Conservation (phyloP, 2,888 invertebrate species). For the Drosophila picticornis region DNA sequence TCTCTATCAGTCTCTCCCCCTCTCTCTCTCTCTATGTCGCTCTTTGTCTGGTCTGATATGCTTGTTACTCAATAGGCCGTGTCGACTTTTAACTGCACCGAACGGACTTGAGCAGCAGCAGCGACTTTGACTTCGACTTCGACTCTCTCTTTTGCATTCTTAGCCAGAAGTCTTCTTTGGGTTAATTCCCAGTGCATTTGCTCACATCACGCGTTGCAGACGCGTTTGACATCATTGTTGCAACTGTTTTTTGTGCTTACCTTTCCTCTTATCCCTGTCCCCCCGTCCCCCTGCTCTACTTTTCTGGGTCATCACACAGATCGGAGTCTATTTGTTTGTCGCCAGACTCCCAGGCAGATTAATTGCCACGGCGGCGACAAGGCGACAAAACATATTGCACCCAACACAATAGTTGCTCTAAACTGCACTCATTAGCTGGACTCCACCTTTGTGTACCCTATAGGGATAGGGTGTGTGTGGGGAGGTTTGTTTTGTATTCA, state of each 20-base stretch:
- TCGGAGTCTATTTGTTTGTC: slow-evolving; percentile 40
- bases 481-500: not conserved
- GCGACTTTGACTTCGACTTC: slow-evolving; percentile 1
- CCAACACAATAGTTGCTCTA: slow-evolving; percentile 38
- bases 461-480: not conserved
- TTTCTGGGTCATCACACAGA: slow-evolving; percentile 42
- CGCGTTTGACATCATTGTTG: slow-evolving; percentile 60
- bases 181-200: slow-evolving; percentile 69
- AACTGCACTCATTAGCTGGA: slow-evolving; percentile 41
- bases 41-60: slow-evolving; percentile 36
- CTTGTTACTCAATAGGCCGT: slow-evolving; percentile 77
- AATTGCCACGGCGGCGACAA: slow-evolving; percentile 48
- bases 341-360: slow-evolving; percentile 56
- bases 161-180: slow-evolving; percentile 25
- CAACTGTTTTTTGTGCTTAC: slow-evolving; percentile 8
- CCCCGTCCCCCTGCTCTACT: not conserved
- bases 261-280: not conserved
- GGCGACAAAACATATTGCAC: slow-evolving; percentile 40
- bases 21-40: not conserved
- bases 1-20: not conserved
- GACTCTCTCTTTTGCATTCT: slow-evolving; percentile 43
- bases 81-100: slow-evolving; percentile 70
- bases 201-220: slow-evolving; percentile 54
- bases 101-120: not conserved
- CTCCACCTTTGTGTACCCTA: slow-evolving; percentile 35